phyloP scores from a whole-genome alignment of 2,888 invertebrate species.

The Apamea sordens region DNA sequence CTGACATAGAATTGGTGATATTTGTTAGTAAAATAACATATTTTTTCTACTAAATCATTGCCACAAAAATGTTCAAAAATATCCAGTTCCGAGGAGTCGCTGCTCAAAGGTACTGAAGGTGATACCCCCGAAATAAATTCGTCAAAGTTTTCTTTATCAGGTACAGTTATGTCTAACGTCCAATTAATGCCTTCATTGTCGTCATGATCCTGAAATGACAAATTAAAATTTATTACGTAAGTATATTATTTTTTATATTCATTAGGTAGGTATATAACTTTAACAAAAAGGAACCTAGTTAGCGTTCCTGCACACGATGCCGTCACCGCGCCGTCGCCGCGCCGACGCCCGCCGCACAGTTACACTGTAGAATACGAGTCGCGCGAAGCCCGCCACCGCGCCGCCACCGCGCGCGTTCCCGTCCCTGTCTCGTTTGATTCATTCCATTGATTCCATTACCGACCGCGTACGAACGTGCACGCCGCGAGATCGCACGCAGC shows the following conservation, averaged over 20 bases:
- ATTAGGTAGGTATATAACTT: conserved; percentile 39
- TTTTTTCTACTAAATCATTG: conserved; percentile 53
- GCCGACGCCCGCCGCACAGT: background rate
- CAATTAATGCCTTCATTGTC: conserved; percentile 47
- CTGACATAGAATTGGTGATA: conserved; percentile 50
- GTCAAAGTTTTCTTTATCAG: conserved; percentile 47
- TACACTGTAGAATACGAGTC: no score
- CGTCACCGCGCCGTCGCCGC: no score
- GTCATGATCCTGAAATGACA: conserved; percentile 39
- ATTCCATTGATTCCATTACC: conserved; percentile 31
- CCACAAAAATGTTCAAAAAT: conserved; percentile 53
- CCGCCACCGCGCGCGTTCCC: conserved; percentile 24
- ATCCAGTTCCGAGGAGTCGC: conserved; percentile 50
- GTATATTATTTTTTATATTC: conserved; percentile 41
- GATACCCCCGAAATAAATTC: conserved; percentile 52
- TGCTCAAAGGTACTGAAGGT: conserved; percentile 45
- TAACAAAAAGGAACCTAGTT: conserved; percentile 43
- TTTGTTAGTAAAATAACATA: conserved; percentile 51
- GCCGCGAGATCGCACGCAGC: conserved; percentile 28
- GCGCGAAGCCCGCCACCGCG: conserved; percentile 37
- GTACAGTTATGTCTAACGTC: conserved; percentile 48
- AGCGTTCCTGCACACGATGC: conserved; percentile 27
- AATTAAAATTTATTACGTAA: conserved; percentile 38
- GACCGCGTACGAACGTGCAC: conserved; percentile 36
- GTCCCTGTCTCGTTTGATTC: conserved; percentile 8